phyloP scores from a whole-genome alignment of 2,888 invertebrate genomes.

The Marronus borbonicus region DNA sequence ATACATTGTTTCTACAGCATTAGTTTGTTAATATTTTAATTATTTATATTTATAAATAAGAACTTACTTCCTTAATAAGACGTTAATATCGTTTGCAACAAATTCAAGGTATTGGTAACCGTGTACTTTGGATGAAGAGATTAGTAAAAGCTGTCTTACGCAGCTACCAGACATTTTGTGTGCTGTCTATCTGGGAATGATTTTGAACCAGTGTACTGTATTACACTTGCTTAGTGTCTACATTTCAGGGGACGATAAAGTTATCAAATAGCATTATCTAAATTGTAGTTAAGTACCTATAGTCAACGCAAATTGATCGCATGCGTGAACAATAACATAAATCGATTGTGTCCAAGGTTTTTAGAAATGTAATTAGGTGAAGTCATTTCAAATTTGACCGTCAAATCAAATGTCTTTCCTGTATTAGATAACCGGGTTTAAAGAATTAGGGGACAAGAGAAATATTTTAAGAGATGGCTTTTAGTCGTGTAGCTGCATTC shows the following conservation, averaged over 20 bases:
- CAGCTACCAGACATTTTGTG: conserved; percentile 45
- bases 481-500: conserved; percentile 11
- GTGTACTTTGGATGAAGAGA: conserved; percentile 81
- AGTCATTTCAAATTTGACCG: too few species aligned
- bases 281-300: too few species aligned
- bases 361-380: too few species aligned
- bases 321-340: too few species aligned
- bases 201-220: too few species aligned
- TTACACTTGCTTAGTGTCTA: too few species aligned
- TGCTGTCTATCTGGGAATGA: too few species aligned
- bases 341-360: too few species aligned
- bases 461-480: neutral
- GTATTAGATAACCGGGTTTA: neutral
- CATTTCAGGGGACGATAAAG: too few species aligned
- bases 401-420: too few species aligned
- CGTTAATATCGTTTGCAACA: conserved; percentile 77
- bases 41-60: conserved; percentile 52
- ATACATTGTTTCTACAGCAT: conserved; percentile 76
- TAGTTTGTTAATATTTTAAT: conserved; percentile 39
- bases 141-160: conserved; percentile 74
- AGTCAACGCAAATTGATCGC: too few species aligned
- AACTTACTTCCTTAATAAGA: conserved; percentile 75
- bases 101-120: conserved; percentile 79
- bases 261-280: too few species aligned
- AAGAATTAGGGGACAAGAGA: neutral